These are phyloP conservation scores for Cebuella pygmaea DNA, from an alignment of 2,797 vertebrate species.

Conservation along the genomic window DNA sequence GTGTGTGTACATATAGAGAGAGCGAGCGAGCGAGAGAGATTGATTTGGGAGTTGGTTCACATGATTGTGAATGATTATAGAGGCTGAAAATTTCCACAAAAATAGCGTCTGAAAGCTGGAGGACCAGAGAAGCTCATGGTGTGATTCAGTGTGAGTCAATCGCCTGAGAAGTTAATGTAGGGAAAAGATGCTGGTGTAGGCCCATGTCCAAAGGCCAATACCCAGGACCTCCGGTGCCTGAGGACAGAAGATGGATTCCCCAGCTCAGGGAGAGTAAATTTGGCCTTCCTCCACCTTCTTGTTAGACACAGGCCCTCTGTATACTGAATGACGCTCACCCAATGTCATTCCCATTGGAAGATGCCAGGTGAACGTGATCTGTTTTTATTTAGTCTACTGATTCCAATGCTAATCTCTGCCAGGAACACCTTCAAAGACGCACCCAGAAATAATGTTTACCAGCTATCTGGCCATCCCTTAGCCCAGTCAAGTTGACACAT, in stretches of 20 bases:
- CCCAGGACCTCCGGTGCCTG: not conserved
- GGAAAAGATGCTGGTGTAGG: not conserved
- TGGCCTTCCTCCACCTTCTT: not conserved
- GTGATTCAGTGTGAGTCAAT: not conserved
- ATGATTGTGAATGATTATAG: not conserved
- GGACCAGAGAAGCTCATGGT: not conserved
- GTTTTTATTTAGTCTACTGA: not conserved
- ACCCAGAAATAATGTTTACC: not conserved
- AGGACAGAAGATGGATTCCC: not conserved
- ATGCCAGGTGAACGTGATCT: not conserved
- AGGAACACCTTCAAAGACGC: not conserved
- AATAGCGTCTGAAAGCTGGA: not conserved
- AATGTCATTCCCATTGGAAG: not conserved
- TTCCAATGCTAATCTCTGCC: not conserved
- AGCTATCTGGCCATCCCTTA: not conserved
- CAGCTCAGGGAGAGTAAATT: not conserved
- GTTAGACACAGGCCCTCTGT: not conserved
- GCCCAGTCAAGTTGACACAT: not conserved
- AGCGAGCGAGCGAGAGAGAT: not conserved
- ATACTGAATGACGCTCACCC: not conserved
- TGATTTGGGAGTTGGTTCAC: not conserved
- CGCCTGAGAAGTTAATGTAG: not conserved
- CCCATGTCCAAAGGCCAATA: not conserved
- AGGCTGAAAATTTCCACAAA: not conserved
- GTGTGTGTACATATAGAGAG: too few relatives aligned